Evolutionary conservation across 2,797 vertebrate species (phyloP).

Genomic region (Dendrocincla fuliginosa): DNA sequence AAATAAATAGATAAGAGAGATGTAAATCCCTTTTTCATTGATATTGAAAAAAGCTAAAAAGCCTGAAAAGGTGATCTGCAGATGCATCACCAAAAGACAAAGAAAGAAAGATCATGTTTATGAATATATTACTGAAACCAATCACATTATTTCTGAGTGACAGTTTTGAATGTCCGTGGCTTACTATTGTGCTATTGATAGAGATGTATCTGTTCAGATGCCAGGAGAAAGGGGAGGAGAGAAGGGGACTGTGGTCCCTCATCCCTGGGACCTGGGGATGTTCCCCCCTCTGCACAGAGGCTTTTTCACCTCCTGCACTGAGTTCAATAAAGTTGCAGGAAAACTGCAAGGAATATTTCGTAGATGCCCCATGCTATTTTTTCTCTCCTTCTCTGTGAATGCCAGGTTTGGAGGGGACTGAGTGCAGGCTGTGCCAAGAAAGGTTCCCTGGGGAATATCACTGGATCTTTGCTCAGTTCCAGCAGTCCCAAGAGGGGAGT

Average conservation of each 20-base stretch:
- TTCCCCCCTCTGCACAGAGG: not conserved
- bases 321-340: not conserved
- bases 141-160: not conserved
- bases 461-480: not conserved
- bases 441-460: not conserved
- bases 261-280: not conserved
- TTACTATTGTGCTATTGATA: not conserved
- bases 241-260: not conserved
- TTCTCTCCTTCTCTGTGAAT: not conserved
- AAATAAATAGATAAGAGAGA: not conserved
- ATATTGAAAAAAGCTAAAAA: fast-evolving
- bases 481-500: not conserved
- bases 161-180: not conserved
- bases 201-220: not conserved
- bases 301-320: not conserved
- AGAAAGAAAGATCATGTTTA: not conserved
- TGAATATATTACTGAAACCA: not conserved
- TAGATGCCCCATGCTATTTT: not conserved
- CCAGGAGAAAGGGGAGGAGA: not conserved
- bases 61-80: not conserved
- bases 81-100: not conserved
- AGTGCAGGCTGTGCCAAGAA: not conserved
- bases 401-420: not conserved
- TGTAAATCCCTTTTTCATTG: not conserved
- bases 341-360: fast-evolving